These are phyloP conservation scores for Phengaris alcon DNA, from an alignment of 2,888 invertebrate genomes.

Conservation along the genomic window DNA sequence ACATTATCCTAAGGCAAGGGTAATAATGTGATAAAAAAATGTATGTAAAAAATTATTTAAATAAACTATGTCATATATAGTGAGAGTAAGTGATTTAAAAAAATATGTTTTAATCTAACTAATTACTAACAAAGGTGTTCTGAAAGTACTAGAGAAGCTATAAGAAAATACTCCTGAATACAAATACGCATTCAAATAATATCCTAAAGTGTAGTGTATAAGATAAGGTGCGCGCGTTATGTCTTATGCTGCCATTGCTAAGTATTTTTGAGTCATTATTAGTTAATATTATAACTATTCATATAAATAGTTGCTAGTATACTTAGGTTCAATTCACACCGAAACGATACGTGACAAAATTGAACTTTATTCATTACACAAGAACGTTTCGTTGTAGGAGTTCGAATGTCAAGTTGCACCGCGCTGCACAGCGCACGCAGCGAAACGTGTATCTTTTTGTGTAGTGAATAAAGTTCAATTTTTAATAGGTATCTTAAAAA, in stretches of 20 bases:
- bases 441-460: too few species aligned
- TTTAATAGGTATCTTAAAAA: too few species aligned
- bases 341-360: too few species aligned
- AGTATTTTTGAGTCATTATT: conserved; percentile 19
- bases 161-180: background rate
- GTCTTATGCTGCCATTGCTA: conserved; percentile 4
- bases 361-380: too few species aligned
- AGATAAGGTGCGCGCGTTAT: background rate
- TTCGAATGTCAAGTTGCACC: too few species aligned
- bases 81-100: background rate
- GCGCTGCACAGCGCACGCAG: too few species aligned
- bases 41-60: too few species aligned
- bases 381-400: too few species aligned
- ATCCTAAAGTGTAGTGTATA: background rate
- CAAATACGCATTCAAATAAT: background rate
- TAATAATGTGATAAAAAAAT: background rate
- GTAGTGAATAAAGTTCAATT: too few species aligned
- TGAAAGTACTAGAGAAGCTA: background rate
- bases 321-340: too few species aligned
- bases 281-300: background rate
- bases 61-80: background rate
- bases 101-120: too few species aligned
- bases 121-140: background rate
- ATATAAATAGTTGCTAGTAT: background rate
- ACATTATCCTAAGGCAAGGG: background rate